Evolutionary conservation across 1,140 invertebrate genomes (phyloP).

Genomic region (Ceratosolen fusciceps): DNA sequence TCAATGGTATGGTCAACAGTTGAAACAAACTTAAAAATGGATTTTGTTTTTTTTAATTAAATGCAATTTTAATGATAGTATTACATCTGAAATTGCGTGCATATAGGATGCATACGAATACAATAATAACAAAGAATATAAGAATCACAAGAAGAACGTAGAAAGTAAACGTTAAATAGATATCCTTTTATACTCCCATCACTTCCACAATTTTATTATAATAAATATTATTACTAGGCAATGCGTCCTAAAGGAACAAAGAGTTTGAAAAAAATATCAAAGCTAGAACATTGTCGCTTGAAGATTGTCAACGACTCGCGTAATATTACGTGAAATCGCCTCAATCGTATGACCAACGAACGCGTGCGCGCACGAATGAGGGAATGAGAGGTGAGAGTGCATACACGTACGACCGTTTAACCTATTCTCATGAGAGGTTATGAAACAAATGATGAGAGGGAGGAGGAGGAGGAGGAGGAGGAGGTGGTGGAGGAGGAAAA

Average conservation of each 20-base stretch:
- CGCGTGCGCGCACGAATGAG: neutral
- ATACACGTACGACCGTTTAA: constrained; percentile 26
- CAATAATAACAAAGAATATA: too few relatives aligned
- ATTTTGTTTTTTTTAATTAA: too few relatives aligned
- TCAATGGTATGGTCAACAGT: too few relatives aligned
- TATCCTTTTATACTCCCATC: too few relatives aligned
- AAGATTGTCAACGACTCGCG: neutral
- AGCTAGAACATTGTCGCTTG: neutral
- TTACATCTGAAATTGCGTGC: too few relatives aligned
- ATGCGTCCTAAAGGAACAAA: neutral
- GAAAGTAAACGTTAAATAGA: too few relatives aligned
- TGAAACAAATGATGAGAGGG: constrained; percentile 19
- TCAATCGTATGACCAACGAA: constrained; percentile 12
- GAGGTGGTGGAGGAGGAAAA: neutral
- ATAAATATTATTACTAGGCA: too few relatives aligned
- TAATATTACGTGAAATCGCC: constrained; percentile 37
- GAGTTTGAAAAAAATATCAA: neutral
- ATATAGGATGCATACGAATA: too few relatives aligned
- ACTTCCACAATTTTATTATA: too few relatives aligned
- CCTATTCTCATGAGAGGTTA: constrained; percentile 45
- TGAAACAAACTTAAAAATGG: too few relatives aligned
- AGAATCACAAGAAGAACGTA: too few relatives aligned
- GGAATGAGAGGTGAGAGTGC: constrained; percentile 16
- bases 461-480: neutral
- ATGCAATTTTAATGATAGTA: too few relatives aligned